Conservation (phyloP, 2,888 invertebrate genomes). For the Ceraclea dissimilis region DNA sequence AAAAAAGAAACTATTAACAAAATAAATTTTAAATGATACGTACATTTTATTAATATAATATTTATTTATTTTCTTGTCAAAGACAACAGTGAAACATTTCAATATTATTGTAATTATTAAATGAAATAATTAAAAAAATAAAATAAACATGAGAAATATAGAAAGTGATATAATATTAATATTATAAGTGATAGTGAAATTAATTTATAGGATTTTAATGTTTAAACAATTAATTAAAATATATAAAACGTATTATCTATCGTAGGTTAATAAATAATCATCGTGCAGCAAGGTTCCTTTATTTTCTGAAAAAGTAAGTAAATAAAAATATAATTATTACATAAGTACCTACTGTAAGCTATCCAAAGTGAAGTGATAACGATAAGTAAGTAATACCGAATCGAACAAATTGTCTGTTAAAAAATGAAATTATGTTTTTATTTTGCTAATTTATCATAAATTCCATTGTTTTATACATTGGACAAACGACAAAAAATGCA, state of each 20-base stretch:
- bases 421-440: no score
- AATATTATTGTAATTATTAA: background rate
- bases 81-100: background rate
- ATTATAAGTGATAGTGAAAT: background rate
- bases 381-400: no score
- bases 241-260: background rate
- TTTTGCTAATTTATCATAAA: no score
- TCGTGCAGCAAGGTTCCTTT: conserved; percentile 19
- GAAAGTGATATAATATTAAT: conserved; percentile 1
- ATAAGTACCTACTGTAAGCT: background rate
- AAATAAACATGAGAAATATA: background rate
- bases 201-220: background rate
- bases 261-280: background rate
- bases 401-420: no score
- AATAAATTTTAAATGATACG: background rate
- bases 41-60: background rate
- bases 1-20: background rate
- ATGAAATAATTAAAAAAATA: background rate
- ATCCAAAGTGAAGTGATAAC: conserved; percentile 20
- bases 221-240: background rate
- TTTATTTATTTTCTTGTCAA: background rate
- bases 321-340: conserved; percentile 7
- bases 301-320: conserved; percentile 19
- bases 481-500: no score
- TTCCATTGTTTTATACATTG: no score